These are phyloP conservation scores for Anarrhichthys ocellatus DNA, from an alignment of 2,113 vertebrate species.

Conservation along the genomic window DNA sequence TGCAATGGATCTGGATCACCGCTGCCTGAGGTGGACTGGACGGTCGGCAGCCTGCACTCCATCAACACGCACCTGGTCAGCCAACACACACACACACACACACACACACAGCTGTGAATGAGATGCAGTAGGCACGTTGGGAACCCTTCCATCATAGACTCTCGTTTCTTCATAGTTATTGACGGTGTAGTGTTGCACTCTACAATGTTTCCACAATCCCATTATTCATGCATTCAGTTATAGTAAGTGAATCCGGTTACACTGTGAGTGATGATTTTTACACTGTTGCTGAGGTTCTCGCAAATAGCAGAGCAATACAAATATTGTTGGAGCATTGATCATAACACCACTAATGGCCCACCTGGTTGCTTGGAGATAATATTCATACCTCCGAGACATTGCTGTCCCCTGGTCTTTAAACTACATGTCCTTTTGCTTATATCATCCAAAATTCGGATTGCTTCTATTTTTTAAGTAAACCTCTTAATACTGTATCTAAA, in stretches of 20 bases:
- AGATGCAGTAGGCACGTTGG: no score
- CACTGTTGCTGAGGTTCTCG: not conserved
- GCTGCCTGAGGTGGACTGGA: slow-evolving; percentile 97
- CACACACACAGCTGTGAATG: not conserved
- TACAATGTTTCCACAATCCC: not conserved
- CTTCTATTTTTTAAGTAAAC: not conserved
- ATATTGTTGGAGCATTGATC: not conserved
- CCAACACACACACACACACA: slow-evolving; percentile 5
- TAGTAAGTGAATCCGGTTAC: not conserved
- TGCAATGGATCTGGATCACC: slow-evolving; percentile 95
- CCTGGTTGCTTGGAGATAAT: not conserved
- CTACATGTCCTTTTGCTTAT: not conserved
- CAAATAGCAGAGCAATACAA: not conserved
- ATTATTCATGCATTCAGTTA: not conserved
- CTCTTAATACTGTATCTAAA: not conserved
- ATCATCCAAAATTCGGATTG: not conserved
- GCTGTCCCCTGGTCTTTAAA: not conserved
- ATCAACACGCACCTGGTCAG: slow-evolving; percentile 97
- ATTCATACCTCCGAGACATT: not conserved
- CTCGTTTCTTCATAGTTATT: not conserved
- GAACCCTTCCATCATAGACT: not conserved
- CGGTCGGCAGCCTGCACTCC: slow-evolving; percentile 91
- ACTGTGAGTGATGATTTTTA: not conserved
- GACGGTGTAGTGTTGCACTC: not conserved
- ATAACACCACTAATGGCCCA: not conserved